Evolutionary conservation across 2,888 invertebrate genomes (phyloP), one percentile per base, ranked within the genome.

Genomic region (Napeogenes inachia): DNA sequence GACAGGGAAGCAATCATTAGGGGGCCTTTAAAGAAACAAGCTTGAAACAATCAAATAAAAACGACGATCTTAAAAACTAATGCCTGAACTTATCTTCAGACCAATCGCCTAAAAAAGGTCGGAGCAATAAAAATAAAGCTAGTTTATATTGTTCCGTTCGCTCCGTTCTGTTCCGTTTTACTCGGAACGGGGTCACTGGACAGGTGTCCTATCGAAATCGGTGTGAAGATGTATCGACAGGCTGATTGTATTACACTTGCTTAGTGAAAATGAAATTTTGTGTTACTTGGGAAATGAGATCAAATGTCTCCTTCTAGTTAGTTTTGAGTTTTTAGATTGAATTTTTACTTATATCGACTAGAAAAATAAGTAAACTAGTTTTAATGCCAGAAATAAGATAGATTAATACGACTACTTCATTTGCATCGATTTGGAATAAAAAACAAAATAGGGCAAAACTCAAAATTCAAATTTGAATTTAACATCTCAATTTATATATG

Each of bases 151-250:
- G 68, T 64, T 59, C 62, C 35, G 57, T 56, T 46, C 60, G 59
- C 56, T 71, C 73, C 72, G 72, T 73, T 73, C 70, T 69, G 72
- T 74, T 72, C 71, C 71, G 73, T 72, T 75, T 70, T 70, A 70
- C 70, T 61, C 74, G 50, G 50, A 50, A 50, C 50, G 71, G 71
- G 71, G 72, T 74, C 71, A 70, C 63, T 74, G 73, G 81, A 81
- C 82, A 84, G 82, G 82, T 82, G 83, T 77, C 77, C 71, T 75
- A 77, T 77, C 60, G 38, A 58, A 60, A 60, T 60, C 54, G 61
- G 61, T 57, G 47, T 32, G 54, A 56, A 65, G 57, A 63, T 57
- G 60, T 63, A 63, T 63, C 60, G 57, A 60, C 54, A 60, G 50
- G 50, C 50, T 50, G 54, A 57, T 60, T 35, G 60, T 60, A 63